These are phyloP conservation scores for Pyrochroa serraticornis DNA, from an alignment of 2,888 invertebrate genomes.

Conservation along the genomic window DNA sequence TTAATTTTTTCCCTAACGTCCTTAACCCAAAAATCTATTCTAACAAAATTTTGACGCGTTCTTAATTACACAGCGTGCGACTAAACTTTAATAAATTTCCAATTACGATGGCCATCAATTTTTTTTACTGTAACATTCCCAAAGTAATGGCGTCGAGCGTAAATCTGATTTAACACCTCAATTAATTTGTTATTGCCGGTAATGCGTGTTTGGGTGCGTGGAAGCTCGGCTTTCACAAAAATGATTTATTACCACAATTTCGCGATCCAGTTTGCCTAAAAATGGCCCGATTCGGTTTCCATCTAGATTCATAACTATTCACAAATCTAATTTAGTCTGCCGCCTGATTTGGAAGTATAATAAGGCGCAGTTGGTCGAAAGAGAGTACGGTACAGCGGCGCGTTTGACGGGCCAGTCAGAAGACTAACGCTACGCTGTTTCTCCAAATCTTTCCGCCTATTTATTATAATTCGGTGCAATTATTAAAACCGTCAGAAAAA, in stretches of 20 bases:
- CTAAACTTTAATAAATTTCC: conserved; percentile 15
- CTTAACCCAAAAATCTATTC: conserved; percentile 10
- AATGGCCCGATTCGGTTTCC: conserved; percentile 2
- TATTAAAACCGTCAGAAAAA: too few relatives aligned
- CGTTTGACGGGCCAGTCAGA: too few relatives aligned
- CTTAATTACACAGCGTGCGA: conserved; percentile 14
- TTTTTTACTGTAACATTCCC: conserved; percentile 13
- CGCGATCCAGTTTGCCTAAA: conserved; percentile 23
- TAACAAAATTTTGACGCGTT: conserved; percentile 15
- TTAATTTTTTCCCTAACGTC: conserved; percentile 8
- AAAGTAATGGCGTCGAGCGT: conserved; percentile 2
- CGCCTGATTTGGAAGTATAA: conserved; percentile 26
- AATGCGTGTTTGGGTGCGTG: conserved; percentile 16
- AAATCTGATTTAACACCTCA: conserved; percentile 24
- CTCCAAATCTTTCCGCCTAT: too few relatives aligned
- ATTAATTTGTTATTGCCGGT: conserved; percentile 20
- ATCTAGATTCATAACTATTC: conserved; percentile 11
- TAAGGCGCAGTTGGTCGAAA: conserved; percentile 7
- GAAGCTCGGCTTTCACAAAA: conserved; percentile 22
- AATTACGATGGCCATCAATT: conserved; percentile 22
- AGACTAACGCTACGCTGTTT: too few relatives aligned
- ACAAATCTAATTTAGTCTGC: conserved; percentile 21
- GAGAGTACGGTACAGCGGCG: too few relatives aligned
- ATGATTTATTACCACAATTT: conserved; percentile 25
- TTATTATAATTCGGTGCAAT: too few relatives aligned